Base-by-base conservation (phyloP, 2,797 vertebrate species). In the Urophycis tenuis region DNA sequence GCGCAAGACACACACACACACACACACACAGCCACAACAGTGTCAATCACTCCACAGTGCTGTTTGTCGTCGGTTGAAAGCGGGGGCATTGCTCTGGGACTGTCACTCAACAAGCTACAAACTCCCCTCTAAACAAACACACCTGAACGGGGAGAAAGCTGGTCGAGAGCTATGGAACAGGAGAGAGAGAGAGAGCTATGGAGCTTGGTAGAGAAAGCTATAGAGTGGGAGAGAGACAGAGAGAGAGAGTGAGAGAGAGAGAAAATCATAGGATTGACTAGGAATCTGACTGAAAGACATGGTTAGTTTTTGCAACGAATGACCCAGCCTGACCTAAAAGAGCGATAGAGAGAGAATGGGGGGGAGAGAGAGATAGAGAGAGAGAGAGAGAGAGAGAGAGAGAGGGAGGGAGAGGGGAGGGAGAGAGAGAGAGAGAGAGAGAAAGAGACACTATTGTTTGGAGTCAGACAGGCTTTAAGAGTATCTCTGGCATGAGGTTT, bases 71-170 rank as follows among this genome's bases (percentile, higher is more conserved):
- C 80, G 81, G 84, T 76, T 89, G 85, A 87, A 88, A 89, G 87
- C 71, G 72, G 72, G 78, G 83, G 77, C 83, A 83, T 1, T 39
- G 83, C 77, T 75, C 85, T 75, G 74, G 84, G 84, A 88, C 82
- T 81, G 77, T 91, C 89, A 90, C 86, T 92, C 89, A 90, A 85
- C 88, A 87, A 86, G 79, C 81, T 73, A 87, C 87, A 86, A 88
- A 85, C 85, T 75, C 79, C 78, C 77, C 30, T 29, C 82, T 82
- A 84, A 87, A 87, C 84, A 90, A 88, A 90, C 85, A 88, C 41
- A 70, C 17, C 36, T 17, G 41, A 35, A 60, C 75, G 77, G 80
- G 77, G 81, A 74, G 80, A 72, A 39, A 3, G n/a, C 5, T 32
- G 34, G 31, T 14, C n/a, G 75, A 60, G 53, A 60, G 53, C 53